Evolutionary conservation across 1,140 invertebrate genomes (phyloP).

Genomic region (Coptotermes formosanus): DNA sequence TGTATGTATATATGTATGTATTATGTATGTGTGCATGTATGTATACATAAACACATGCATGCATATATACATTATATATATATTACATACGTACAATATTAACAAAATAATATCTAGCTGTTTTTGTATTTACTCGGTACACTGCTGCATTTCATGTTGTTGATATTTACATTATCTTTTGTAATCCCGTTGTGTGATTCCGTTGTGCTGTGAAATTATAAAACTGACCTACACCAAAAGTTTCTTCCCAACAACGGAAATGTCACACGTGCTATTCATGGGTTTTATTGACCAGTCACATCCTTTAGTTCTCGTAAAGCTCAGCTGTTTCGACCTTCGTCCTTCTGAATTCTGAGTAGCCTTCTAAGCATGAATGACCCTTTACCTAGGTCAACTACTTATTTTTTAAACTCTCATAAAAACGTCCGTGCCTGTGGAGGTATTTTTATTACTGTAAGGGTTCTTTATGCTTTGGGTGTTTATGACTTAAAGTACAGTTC

Average conservation of each 20-base stretch:
- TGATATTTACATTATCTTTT: not conserved
- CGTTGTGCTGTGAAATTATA: not conserved
- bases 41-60: too few species aligned
- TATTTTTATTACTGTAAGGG: not conserved
- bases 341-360: not conserved
- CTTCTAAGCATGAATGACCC: not conserved
- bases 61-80: too few species aligned
- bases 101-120: too few species aligned
- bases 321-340: not conserved
- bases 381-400: conserved; percentile 9
- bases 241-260: not conserved
- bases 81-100: too few species aligned
- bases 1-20: too few species aligned
- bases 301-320: not conserved
- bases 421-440: not conserved
- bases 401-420: not conserved
- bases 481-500: not conserved
- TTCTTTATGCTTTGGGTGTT: not conserved
- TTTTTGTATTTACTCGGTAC: too few species aligned
- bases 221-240: not conserved
- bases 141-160: too few species aligned
- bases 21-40: too few species aligned
- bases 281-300: not conserved
- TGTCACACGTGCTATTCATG: not conserved
- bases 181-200: not conserved